Percentiles rank a stretch among this genome's conserved stretches.
Conservation (phyloP, 2,113 vertebrate species). For the Marmota monax region DNA sequence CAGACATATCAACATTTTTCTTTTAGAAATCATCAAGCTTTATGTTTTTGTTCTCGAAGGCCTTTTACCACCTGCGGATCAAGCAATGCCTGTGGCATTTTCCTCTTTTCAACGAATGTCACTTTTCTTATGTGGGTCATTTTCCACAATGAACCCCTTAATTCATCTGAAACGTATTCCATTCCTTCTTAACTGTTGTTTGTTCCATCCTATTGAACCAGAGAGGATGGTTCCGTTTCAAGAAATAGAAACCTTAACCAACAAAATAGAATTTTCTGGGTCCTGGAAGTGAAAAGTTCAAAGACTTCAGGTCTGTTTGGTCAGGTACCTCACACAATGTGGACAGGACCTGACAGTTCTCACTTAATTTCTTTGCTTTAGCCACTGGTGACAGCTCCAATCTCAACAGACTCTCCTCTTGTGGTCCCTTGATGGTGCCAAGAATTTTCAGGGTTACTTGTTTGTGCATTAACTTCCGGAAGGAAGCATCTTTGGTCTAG, state of each 20-base stretch:
- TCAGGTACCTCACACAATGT: background rate
- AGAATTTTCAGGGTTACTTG: background rate
- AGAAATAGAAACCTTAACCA: conserved; percentile 16
- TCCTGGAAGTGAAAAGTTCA: background rate
- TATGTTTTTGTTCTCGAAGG: background rate
- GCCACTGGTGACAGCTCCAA: background rate
- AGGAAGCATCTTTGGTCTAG: background rate
- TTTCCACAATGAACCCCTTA: background rate
- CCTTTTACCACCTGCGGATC: background rate
- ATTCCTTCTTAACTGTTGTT: background rate
- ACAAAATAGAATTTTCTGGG: background rate
- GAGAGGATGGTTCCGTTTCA: background rate
- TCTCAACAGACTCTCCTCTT: background rate
- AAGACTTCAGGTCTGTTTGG: background rate
- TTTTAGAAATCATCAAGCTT: background rate
- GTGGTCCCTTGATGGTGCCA: background rate
- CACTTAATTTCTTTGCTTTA: conserved; percentile 4
- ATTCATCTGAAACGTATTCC: background rate
- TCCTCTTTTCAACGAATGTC: background rate
- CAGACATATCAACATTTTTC: background rate
- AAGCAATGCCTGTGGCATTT: background rate
- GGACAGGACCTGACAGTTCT: background rate
- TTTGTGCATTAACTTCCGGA: background rate
- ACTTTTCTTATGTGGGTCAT: background rate
- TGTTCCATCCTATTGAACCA: background rate